Conservation (phyloP, 2,797 vertebrate species). For the Geotrypetes seraphini region DNA sequence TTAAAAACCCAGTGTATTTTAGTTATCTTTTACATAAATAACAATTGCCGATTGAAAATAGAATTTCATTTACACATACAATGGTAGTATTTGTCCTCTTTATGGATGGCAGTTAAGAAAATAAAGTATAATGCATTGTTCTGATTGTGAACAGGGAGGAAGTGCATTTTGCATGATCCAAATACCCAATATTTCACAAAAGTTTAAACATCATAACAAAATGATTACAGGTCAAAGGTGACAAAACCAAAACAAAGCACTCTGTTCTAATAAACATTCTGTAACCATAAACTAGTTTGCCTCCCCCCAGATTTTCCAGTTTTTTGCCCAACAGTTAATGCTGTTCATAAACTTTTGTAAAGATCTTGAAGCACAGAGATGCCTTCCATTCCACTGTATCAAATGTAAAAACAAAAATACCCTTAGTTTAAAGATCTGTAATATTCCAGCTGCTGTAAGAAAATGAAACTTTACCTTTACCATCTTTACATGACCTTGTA, state of each 20-base stretch:
- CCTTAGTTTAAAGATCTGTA: slow-evolving; percentile 49
- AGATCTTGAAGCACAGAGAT: slow-evolving; percentile 45
- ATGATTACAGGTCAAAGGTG: no score
- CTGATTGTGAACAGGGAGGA: slow-evolving; percentile 26
- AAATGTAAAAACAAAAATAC: no score
- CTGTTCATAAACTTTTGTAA: slow-evolving; percentile 45
- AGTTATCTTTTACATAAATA: slow-evolving; percentile 36
- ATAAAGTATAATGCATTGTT: slow-evolving; percentile 13
- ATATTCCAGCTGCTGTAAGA: no score
- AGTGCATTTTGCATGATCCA: background rate
- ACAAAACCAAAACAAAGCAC: no score
- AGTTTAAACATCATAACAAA: slow-evolving; percentile 22
- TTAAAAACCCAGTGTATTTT: slow-evolving; percentile 44
- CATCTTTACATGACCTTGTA: no score
- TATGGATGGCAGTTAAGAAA: slow-evolving; percentile 27
- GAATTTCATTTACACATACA: slow-evolving; percentile 20
- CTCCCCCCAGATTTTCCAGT: slow-evolving; percentile 18
- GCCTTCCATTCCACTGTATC: slow-evolving; percentile 29
- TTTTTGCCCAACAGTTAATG: slow-evolving; percentile 37
- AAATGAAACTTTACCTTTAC: no score
- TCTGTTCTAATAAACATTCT: no score
- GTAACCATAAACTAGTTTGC: slow-evolving; percentile 28
- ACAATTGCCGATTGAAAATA: slow-evolving; percentile 31
- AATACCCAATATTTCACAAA: no score
- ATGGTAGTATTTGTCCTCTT: slow-evolving; percentile 17